These are phyloP conservation scores for Pontoporia blainvillei DNA, from an alignment of 2,113 vertebrate species.

Conservation along the genomic window DNA sequence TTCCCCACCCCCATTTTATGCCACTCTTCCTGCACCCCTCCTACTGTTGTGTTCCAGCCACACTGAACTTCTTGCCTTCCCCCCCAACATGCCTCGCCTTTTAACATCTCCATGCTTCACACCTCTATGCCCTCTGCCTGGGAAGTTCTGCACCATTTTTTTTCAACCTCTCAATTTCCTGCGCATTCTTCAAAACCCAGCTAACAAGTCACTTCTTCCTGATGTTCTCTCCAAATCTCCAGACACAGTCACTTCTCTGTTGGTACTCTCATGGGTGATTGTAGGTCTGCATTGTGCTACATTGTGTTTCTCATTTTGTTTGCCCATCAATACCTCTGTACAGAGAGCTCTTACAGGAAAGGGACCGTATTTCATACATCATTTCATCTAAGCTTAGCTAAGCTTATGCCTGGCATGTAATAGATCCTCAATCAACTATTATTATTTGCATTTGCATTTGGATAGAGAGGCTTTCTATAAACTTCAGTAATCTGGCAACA, in stretches of 20 bases:
- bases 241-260: neutral
- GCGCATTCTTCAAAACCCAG: neutral
- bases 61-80: neutral
- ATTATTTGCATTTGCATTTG: neutral
- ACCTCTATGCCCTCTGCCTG: neutral
- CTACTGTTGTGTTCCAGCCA: accelerated
- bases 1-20: neutral
- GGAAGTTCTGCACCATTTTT: neutral
- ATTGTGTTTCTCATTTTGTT: neutral
- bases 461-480: neutral
- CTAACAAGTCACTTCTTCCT: neutral
- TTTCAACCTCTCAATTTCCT: neutral
- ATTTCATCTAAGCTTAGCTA: neutral
- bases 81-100: neutral
- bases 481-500: neutral
- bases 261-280: accelerated
- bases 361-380: neutral
- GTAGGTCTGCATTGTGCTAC: neutral
- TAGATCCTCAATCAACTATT: neutral
- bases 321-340: neutral
- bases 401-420: neutral
- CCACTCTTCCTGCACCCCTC: neutral
- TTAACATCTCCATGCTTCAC: neutral
- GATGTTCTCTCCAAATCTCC: neutral
- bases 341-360: neutral